Conservation (phyloP, 2,797 vertebrate genomes). For the Huso huso region DNA sequence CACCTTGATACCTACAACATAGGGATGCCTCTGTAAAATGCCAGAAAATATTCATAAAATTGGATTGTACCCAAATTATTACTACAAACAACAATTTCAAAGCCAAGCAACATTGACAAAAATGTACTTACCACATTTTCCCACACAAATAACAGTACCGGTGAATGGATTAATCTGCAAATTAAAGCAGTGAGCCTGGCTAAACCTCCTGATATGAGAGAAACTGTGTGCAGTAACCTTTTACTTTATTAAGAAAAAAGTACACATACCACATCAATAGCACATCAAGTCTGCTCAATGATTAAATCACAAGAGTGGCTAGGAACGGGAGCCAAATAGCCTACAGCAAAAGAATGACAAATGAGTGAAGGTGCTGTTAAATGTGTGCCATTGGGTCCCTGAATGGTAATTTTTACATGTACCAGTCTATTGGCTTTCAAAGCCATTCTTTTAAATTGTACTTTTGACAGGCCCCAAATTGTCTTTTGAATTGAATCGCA, state of each 20-base stretch:
- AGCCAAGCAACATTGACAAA: slow-evolving; percentile 14
- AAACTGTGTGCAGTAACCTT: slow-evolving; percentile 11
- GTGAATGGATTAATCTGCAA: slow-evolving; percentile 17
- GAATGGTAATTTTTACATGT: slow-evolving; percentile 17
- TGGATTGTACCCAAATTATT: slow-evolving; percentile 2
- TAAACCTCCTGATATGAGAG: slow-evolving; percentile 2
- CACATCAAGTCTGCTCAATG: slow-evolving; percentile 13
- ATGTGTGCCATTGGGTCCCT: slow-evolving; percentile 9
- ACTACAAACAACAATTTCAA: not conserved
- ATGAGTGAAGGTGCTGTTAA: slow-evolving; percentile 14
- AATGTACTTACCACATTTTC: slow-evolving; percentile 22
- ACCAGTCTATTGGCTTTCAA: slow-evolving; percentile 18
- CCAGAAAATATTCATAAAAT: no score
- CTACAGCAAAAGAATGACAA: slow-evolving; percentile 13
- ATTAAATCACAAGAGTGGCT: slow-evolving; percentile 16
- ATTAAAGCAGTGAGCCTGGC: slow-evolving; percentile 16
- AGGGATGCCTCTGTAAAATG: no score
- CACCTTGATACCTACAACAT: no score
- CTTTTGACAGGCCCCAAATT: slow-evolving; percentile 24
- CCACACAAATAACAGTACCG: slow-evolving; percentile 17
- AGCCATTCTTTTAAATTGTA: slow-evolving; percentile 20
- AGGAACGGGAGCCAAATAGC: slow-evolving; percentile 9
- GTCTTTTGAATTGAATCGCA: slow-evolving; percentile 23
- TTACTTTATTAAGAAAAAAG: slow-evolving; percentile 13
- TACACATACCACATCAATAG: slow-evolving; percentile 19